Evolutionary conservation across 1,140 invertebrate genomes (phyloP).

Genomic region (Melipona quadrifasciata): DNA sequence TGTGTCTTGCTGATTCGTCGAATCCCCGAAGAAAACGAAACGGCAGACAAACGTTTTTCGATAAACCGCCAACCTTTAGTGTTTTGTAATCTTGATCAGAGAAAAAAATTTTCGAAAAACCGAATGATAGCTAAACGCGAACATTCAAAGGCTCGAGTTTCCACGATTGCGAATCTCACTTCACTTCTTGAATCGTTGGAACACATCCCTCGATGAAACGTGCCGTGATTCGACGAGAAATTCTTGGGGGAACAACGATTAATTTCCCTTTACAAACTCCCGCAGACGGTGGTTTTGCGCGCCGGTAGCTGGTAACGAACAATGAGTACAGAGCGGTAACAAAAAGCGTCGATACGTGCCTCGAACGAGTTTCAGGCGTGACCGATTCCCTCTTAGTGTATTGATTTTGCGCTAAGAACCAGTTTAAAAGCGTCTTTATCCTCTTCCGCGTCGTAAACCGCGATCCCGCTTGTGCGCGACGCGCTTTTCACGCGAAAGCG

Average conservation of each 20-base stretch:
- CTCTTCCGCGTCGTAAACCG: constrained; percentile 34
- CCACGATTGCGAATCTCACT: too few relatives aligned
- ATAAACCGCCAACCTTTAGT: too few relatives aligned
- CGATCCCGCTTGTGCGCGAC: background rate
- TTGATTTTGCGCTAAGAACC: constrained; percentile 41
- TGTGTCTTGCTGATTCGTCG: background rate
- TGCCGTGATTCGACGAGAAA: background rate
- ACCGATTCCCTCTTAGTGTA: constrained; percentile 24
- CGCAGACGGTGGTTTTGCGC: background rate
- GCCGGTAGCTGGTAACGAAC: background rate
- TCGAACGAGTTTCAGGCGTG: constrained; percentile 26
- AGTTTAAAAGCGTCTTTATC: constrained; percentile 40
- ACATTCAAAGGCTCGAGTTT: too few relatives aligned
- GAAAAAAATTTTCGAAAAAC: too few relatives aligned
- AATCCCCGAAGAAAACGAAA: too few relatives aligned
- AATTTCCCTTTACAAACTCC: background rate
- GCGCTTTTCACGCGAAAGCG: background rate
- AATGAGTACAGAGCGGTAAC: background rate
- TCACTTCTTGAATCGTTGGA: too few relatives aligned
- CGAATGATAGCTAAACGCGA: too few relatives aligned
- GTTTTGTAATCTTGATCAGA: too few relatives aligned
- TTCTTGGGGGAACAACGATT: background rate
- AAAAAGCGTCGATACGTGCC: constrained; percentile 40
- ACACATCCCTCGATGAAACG: background rate
- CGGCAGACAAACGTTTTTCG: too few relatives aligned